Conservation (phyloP, 2,888 invertebrate genomes). For the Eulithis testata region DNA sequence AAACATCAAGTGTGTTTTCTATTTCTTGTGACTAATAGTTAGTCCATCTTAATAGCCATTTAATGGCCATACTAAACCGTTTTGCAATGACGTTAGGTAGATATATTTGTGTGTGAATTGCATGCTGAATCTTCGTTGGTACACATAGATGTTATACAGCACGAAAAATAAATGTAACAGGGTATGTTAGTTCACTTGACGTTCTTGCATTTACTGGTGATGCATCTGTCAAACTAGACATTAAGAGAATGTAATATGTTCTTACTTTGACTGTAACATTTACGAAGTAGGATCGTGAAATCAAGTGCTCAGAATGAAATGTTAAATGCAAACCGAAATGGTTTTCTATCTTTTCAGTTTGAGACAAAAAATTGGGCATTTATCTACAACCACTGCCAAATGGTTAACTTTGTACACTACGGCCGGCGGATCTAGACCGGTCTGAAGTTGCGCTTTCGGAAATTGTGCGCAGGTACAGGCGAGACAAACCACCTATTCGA, state of each 20-base stretch:
- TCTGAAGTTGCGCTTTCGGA: too few relatives aligned
- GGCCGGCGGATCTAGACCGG: too few relatives aligned
- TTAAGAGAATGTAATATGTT: slow-evolving; percentile 13
- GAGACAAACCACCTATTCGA: too few relatives aligned
- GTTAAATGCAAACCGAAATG: background rate
- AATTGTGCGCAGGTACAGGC: too few relatives aligned
- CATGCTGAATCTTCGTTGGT: slow-evolving; percentile 21
- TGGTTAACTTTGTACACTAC: slow-evolving; percentile 1
- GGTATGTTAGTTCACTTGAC: slow-evolving; percentile 34
- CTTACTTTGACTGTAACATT: slow-evolving; percentile 19
- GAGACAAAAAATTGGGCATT: slow-evolving; percentile 3
- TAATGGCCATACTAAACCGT: slow-evolving; percentile 23
- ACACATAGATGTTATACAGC: slow-evolving; percentile 29
- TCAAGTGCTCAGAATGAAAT: background rate
- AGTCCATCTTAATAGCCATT: slow-evolving; percentile 19
- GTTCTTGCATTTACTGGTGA: slow-evolving; percentile 18
- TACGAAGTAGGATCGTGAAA: background rate
- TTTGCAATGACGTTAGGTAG: slow-evolving; percentile 16
- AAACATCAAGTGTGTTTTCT: background rate
- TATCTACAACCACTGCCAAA: slow-evolving; percentile 24
- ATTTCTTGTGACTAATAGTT: slow-evolving; percentile 15
- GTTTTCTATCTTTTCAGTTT: background rate
- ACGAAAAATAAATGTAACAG: slow-evolving; percentile 32
- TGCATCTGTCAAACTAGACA: slow-evolving; percentile 24
- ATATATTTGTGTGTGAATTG: slow-evolving; percentile 28